Evolutionary conservation across 2,113 vertebrate species (phyloP).

Genomic region (Eira barbara): DNA sequence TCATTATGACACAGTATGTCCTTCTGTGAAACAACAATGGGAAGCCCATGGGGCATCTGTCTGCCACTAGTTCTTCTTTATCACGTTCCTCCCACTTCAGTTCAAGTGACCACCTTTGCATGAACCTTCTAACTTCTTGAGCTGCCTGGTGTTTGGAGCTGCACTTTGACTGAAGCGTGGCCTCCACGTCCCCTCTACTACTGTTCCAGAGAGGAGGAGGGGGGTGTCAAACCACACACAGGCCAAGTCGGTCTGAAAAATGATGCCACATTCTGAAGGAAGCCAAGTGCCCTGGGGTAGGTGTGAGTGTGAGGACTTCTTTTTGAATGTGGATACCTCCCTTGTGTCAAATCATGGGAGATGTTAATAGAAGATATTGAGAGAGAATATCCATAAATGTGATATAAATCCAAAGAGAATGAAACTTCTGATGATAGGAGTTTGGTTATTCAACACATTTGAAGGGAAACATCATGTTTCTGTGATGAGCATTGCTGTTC

Average conservation of each 20-base stretch:
- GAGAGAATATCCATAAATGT: neutral
- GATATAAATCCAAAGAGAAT: neutral
- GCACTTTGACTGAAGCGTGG: neutral
- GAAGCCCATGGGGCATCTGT: slow-evolving; percentile 69
- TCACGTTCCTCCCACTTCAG: slow-evolving; percentile 12
- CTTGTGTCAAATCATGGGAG: neutral
- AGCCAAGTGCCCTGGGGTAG: neutral
- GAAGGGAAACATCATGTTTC: neutral
- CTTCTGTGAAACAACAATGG: slow-evolving; percentile 83
- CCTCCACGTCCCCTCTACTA: fast-evolving
- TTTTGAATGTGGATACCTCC: neutral
- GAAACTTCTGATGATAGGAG: neutral
- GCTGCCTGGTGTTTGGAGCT: neutral
- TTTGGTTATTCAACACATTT: neutral
- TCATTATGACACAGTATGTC: slow-evolving; percentile 87
- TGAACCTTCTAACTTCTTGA: slow-evolving; percentile 2
- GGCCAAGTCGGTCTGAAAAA: neutral
- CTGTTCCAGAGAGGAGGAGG: fast-evolving
- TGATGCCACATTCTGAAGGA: neutral
- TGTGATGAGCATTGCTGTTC: neutral
- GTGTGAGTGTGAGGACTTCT: neutral
- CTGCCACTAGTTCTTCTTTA: neutral
- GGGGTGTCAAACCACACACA: neutral
- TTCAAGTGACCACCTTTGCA: slow-evolving; percentile 24
- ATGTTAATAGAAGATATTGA: neutral